Percentiles rank a stretch among this genome's conserved stretches.
phyloP scores from a whole-genome alignment of 2,888 invertebrate species.

The Marronus borbonicus region DNA sequence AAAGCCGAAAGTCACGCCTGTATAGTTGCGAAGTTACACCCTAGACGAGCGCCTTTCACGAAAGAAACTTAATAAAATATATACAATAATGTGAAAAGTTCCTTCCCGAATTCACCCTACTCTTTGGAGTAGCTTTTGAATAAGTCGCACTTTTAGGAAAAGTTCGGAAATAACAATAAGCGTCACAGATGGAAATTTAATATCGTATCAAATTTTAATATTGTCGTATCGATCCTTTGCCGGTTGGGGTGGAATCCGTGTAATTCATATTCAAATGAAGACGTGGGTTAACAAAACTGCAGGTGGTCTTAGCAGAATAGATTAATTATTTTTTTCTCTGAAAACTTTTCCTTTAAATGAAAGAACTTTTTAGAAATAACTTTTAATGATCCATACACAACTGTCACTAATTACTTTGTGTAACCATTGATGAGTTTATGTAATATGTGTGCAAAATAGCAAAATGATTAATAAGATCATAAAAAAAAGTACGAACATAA shows the following conservation, averaged over 20 bases:
- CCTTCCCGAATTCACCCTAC: conserved; percentile 3
- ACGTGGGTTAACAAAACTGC: no score
- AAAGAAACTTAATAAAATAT: conserved; percentile 37
- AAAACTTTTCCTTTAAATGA: no score
- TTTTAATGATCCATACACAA: no score
- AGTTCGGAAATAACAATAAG: conserved; percentile 5
- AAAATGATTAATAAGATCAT: no score
- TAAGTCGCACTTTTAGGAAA: conserved; percentile 8
- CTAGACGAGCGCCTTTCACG: conserved; percentile 9
- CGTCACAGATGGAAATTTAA: conserved; percentile 1
- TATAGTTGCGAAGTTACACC: conserved; percentile 29
- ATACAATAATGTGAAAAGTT: conserved; percentile 42
- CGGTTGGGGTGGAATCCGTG: background rate
- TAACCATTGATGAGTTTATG: no score
- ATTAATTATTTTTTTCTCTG: no score
- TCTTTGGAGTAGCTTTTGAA: conserved; percentile 17
- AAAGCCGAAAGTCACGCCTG: conserved; percentile 31
- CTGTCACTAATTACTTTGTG: no score
- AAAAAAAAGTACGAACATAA: no score
- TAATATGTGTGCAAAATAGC: no score
- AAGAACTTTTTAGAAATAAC: no score
- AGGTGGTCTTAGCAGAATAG: no score
- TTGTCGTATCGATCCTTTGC: background rate
- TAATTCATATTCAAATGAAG: no score
- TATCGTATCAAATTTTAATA: conserved; percentile 10